Evolutionary conservation across 2,888 invertebrate genomes (phyloP).

Genomic region (Stegophylla sp.): DNA sequence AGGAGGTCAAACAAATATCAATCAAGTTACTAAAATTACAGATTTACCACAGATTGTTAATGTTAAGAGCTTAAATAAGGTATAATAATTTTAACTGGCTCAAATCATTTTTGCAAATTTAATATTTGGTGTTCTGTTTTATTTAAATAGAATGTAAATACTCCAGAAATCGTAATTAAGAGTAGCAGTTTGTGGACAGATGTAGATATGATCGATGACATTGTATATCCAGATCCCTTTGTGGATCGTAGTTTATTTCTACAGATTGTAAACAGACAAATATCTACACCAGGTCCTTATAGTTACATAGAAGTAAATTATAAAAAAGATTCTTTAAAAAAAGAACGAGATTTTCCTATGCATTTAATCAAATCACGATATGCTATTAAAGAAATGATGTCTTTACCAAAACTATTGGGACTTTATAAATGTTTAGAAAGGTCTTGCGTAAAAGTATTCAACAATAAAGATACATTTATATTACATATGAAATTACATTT

Average conservation of each 20-base stretch:
- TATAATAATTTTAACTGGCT: neutral
- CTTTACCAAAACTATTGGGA: slow-evolving; percentile 17
- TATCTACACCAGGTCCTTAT: neutral
- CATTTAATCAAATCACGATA: slow-evolving; percentile 28
- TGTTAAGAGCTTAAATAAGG: slow-evolving; percentile 23
- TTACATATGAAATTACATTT: slow-evolving; percentile 49
- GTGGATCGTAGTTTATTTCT: slow-evolving; percentile 9
- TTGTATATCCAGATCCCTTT: neutral
- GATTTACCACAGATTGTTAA: neutral
- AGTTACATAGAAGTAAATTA: slow-evolving; percentile 18
- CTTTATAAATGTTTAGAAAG: slow-evolving; percentile 53
- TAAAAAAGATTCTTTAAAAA: slow-evolving; percentile 20
- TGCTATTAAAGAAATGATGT: slow-evolving; percentile 13
- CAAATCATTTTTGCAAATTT: neutral
- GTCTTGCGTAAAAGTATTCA: slow-evolving; percentile 29
- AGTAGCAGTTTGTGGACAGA: too few species aligned
- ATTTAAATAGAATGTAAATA: neutral
- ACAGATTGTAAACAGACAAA: slow-evolving; percentile 12
- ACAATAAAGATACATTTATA: slow-evolving; percentile 2
- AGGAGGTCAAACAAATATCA: neutral
- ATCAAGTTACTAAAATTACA: neutral
- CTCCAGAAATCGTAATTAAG: neutral
- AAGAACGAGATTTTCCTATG: neutral
- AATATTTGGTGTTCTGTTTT: neutral
- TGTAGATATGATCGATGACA: neutral